phyloP scores from a whole-genome alignment of 2,888 invertebrate species.

The Scrobipalpa costella region DNA sequence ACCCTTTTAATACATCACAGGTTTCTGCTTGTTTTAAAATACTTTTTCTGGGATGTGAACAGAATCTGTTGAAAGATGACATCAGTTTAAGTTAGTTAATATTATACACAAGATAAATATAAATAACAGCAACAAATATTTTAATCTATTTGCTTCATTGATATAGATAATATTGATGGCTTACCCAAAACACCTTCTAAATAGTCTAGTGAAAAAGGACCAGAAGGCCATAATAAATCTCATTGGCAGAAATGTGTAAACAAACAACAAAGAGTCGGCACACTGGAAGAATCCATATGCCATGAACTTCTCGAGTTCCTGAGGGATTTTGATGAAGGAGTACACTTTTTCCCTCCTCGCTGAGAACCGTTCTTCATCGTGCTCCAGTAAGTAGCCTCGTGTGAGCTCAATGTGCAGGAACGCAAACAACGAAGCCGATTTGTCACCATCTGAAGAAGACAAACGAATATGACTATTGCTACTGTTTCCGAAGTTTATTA shows the following conservation, averaged over 20 bases:
- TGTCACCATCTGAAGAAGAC: conserved; percentile 62
- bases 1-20: conserved; percentile 97
- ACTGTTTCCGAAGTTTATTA: neutral
- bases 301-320: conserved; percentile 96
- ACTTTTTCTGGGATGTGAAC: conserved; percentile 69
- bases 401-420: conserved; percentile 94
- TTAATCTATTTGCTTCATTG: neutral
- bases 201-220: conserved; percentile 87
- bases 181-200: conserved; percentile 88
- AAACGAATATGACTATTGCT: neutral
- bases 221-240: conserved; percentile 93
- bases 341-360: conserved; percentile 97
- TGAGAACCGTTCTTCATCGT: conserved; percentile 96
- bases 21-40: conserved; percentile 93
- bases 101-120: neutral
- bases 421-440: conserved; percentile 77
- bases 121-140: neutral
- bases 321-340: conserved; percentile 97
- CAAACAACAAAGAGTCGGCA: conserved; percentile 97
- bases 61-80: conserved; percentile 54
- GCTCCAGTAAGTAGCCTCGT: conserved; percentile 95
- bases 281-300: conserved; percentile 97
- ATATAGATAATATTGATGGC: conserved; percentile 36
- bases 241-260: conserved; percentile 98
- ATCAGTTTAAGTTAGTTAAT: too few relatives aligned